Conservation (phyloP, 1,140 invertebrate species). For the Theocolax elegans region DNA sequence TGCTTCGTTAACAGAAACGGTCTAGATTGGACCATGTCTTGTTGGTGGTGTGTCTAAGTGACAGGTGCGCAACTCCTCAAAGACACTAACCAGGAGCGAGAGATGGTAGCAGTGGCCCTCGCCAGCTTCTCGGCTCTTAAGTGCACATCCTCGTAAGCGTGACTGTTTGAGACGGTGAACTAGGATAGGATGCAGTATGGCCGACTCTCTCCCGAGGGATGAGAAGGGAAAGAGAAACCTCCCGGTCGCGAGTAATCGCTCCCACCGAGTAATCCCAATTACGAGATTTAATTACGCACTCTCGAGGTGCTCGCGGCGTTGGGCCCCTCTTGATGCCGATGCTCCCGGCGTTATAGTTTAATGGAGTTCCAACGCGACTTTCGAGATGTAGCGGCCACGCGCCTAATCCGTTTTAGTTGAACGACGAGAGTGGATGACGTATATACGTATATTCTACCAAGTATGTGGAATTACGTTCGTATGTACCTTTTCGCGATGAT, state of each 20-base stretch:
- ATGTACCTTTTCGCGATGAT: too few relatives aligned
- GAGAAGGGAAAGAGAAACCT: too few relatives aligned
- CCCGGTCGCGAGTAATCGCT: not conserved
- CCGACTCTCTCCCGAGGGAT: too few relatives aligned
- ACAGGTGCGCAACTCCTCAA: not conserved
- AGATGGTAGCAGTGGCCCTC: not conserved
- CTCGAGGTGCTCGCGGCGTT: too few relatives aligned
- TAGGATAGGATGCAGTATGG: too few relatives aligned
- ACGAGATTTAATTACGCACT: slow-evolving; percentile 25
- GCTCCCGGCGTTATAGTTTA: slow-evolving; percentile 4
- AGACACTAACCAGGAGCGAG: not conserved
- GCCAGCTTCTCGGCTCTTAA: not conserved
- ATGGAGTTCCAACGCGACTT: slow-evolving; percentile 19
- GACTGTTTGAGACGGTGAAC: not conserved
- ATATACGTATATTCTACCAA: too few relatives aligned
- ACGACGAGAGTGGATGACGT: not conserved
- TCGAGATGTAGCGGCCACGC: not conserved
- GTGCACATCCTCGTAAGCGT: slow-evolving; percentile 10
- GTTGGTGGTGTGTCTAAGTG: too few relatives aligned
- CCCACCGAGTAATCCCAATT: slow-evolving; percentile 18
- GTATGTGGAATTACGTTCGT: too few relatives aligned
- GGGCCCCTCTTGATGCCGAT: not conserved
- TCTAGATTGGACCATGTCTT: too few relatives aligned
- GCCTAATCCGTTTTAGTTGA: not conserved
- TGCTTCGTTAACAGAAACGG: too few relatives aligned